These are phyloP conservation scores for Acanthosoma haemorrhoidale DNA, from an alignment of 2,888 invertebrate genomes.

Conservation along the genomic window DNA sequence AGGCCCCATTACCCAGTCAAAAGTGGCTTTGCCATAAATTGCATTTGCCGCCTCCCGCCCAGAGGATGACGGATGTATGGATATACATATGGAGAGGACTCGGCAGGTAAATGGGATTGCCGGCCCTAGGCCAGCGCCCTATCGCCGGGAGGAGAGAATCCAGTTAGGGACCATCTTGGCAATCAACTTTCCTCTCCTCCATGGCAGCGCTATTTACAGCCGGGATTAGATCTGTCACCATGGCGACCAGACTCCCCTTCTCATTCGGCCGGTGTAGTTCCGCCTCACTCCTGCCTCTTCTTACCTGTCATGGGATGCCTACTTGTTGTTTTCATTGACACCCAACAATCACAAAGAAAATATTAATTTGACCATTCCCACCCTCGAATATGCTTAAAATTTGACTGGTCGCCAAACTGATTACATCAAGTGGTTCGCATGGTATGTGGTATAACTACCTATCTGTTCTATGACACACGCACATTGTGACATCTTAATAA, in stretches of 20 bases:
- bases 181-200: not conserved
- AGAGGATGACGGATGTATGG: too few relatives aligned
- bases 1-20: not conserved
- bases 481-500: too few relatives aligned
- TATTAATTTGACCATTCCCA: too few relatives aligned
- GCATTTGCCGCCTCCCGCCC: not conserved
- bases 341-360: too few relatives aligned
- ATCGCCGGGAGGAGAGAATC: not conserved
- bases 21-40: conserved; percentile 10
- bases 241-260: not conserved
- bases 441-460: too few relatives aligned
- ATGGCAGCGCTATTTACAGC: not conserved
- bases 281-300: not conserved
- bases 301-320: not conserved
- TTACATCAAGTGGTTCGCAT: too few relatives aligned
- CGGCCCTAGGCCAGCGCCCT: not conserved
- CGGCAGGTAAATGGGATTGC: not conserved
- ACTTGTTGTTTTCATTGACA: too few relatives aligned
- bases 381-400: too few relatives aligned
- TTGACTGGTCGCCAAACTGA: too few relatives aligned
- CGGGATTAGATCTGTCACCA: not conserved
- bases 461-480: too few relatives aligned
- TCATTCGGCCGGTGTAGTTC: not conserved
- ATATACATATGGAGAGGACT: not conserved
- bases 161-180: conserved; percentile 12